Conservation (phyloP, 2,797 vertebrate genomes). For the Halcyon leucocephala region DNA sequence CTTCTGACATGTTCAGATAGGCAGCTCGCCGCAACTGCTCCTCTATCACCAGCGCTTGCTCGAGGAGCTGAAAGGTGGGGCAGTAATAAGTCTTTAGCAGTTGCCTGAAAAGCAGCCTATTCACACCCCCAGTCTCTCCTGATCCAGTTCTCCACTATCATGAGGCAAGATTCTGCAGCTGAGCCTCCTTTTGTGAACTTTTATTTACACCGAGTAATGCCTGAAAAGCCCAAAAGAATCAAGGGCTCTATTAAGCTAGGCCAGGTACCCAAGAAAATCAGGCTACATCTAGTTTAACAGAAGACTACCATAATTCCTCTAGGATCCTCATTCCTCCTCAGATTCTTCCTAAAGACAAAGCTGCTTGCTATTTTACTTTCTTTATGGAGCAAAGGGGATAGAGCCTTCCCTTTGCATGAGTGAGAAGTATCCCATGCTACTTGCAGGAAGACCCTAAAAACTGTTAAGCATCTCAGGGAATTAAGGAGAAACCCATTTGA, state of each 20-base stretch:
- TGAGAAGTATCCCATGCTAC: not conserved
- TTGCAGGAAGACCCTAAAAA: not conserved
- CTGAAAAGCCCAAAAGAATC: not conserved
- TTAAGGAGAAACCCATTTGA: not conserved
- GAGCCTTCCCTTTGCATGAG: not conserved
- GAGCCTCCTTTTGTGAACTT: not conserved
- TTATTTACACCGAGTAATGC: not conserved
- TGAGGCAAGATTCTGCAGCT: not conserved
- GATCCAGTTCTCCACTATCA: not conserved
- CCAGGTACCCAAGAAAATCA: not conserved
- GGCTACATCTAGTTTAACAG: not conserved
- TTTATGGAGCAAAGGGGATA: not conserved
- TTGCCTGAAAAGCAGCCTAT: not conserved
- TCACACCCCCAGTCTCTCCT: not conserved
- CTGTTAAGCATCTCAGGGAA: not conserved
- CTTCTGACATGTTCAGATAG: slow-evolving; percentile 97
- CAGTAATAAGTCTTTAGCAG: not conserved
- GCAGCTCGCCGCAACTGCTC: slow-evolving; percentile 95
- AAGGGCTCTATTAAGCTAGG: not conserved
- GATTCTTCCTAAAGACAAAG: not conserved
- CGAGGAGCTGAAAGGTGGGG: slow-evolving; percentile 84
- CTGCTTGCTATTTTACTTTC: not conserved
- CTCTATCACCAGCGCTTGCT: slow-evolving; percentile 96
- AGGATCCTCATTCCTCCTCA: not conserved
- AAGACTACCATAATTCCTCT: not conserved